Conservation (phyloP, 2,888 invertebrate species). For the Drosophila yooni region DNA sequence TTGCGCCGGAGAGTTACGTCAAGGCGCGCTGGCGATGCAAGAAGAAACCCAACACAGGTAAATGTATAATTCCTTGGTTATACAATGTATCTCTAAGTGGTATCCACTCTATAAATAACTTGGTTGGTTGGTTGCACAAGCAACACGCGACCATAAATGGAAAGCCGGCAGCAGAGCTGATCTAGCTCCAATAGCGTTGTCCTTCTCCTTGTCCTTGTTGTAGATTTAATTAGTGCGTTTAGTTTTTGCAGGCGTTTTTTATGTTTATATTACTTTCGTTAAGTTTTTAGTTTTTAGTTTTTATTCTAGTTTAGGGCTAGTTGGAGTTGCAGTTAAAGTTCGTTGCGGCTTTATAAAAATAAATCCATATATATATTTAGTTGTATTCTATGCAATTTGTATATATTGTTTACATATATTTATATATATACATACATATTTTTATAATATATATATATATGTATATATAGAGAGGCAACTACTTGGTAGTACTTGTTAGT, state of each 20-base stretch:
- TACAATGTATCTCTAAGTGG: slow-evolving; percentile 33
- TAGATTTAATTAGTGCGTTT: slow-evolving; percentile 63
- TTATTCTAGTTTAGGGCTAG: slow-evolving; percentile 47
- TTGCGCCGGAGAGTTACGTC: slow-evolving; percentile 64
- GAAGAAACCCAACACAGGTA: slow-evolving; percentile 72
- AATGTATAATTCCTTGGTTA: slow-evolving; percentile 33
- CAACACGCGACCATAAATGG: slow-evolving; percentile 53
- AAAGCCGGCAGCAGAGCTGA: slow-evolving; percentile 25
- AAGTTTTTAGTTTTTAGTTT: slow-evolving; percentile 8
- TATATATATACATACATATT: slow-evolving; percentile 50
- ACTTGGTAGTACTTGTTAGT: slow-evolving; percentile 75
- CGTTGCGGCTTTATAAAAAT: slow-evolving; percentile 72
- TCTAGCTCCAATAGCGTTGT: slow-evolving; percentile 9
- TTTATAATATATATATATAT: slow-evolving; percentile 52
- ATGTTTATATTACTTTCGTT: slow-evolving; percentile 14
- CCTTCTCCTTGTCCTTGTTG: slow-evolving; percentile 23
- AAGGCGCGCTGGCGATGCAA: slow-evolving; percentile 62
- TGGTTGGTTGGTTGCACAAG: slow-evolving; percentile 44
- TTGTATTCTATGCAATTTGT: slow-evolving; percentile 67
- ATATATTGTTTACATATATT: slow-evolving; percentile 35
- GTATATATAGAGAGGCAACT: slow-evolving; percentile 70
- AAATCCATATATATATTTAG: slow-evolving; percentile 67
- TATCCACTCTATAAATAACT: slow-evolving; percentile 31
- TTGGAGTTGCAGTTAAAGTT: slow-evolving; percentile 46
- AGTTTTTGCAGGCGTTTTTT: slow-evolving; percentile 9